phyloP scores from a whole-genome alignment of 2,797 vertebrate species.

The Platalea minor region DNA sequence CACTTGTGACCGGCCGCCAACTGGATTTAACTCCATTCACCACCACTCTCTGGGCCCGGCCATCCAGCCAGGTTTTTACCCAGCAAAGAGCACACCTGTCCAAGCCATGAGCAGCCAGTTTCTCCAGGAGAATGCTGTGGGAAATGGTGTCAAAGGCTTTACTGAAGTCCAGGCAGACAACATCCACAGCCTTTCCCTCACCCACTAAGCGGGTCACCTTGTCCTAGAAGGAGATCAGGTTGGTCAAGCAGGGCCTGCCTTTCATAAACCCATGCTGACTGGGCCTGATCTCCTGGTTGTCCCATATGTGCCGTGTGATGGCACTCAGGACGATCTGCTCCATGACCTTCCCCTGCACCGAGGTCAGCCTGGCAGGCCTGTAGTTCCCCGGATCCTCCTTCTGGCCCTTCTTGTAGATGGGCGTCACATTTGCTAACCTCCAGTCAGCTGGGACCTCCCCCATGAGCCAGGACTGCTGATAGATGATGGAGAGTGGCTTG shows the following conservation, averaged over 20 bases:
- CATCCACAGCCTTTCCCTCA: not conserved
- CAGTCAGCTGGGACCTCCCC: not conserved
- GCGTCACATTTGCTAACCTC: not conserved
- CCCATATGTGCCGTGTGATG: not conserved
- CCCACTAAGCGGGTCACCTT: not conserved
- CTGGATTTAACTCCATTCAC: too few relatives aligned
- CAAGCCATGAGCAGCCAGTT: not conserved
- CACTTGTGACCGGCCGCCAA: too few relatives aligned
- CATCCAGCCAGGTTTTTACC: not conserved
- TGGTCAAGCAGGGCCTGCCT: not conserved
- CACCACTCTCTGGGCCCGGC: not conserved
- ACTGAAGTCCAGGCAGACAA: not conserved
- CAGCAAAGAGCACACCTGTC: accelerated
- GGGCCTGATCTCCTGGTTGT: not conserved
- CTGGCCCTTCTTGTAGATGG: not conserved
- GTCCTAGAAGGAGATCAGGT: not conserved
- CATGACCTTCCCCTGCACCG: not conserved
- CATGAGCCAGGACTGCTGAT: not conserved
- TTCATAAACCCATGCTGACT: not conserved
- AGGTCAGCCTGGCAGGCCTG: not conserved
- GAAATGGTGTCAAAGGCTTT: not conserved
- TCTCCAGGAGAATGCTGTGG: not conserved
- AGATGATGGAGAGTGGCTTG: not conserved
- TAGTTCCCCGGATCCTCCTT: not conserved
- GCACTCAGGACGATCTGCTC: not conserved